Conservation (phyloP, 2,113 vertebrate species). For the Syngnathoides biaculeatus region DNA sequence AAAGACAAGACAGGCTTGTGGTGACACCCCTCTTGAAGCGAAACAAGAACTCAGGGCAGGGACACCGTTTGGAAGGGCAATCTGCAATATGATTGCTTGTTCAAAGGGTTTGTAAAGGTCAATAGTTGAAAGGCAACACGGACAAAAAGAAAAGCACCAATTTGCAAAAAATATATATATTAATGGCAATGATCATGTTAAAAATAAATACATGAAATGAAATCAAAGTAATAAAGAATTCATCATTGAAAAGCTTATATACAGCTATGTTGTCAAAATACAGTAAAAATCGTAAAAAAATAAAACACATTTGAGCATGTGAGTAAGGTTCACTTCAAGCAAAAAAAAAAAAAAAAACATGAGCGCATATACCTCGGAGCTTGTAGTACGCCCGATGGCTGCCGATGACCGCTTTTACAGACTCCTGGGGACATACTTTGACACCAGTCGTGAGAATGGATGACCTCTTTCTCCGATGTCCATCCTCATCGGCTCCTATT, state of each 20-base stretch:
- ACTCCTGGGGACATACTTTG: slow-evolving; percentile 88
- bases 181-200: too few species aligned
- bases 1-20: not conserved
- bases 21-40: not conserved
- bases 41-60: not conserved
- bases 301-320: not conserved
- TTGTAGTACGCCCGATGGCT: slow-evolving; percentile 89
- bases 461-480: slow-evolving; percentile 81
- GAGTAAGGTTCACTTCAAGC: not conserved
- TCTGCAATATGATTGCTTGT: not conserved
- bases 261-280: too few species aligned
- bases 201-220: too few species aligned
- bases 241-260: too few species aligned
- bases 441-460: slow-evolving; percentile 76
- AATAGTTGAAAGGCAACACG: too few species aligned
- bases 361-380: slow-evolving; percentile 79
- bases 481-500: slow-evolving; percentile 64
- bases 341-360: not conserved
- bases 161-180: too few species aligned
- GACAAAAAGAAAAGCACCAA: too few species aligned
- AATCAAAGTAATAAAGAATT: not conserved
- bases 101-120: not conserved
- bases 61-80: not conserved
- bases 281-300: too few species aligned
- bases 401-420: slow-evolving; percentile 81